phyloP scores from a whole-genome alignment of 37 sponge, comb jelly and placozoan species.

The Eunapius fragilis region DNA sequence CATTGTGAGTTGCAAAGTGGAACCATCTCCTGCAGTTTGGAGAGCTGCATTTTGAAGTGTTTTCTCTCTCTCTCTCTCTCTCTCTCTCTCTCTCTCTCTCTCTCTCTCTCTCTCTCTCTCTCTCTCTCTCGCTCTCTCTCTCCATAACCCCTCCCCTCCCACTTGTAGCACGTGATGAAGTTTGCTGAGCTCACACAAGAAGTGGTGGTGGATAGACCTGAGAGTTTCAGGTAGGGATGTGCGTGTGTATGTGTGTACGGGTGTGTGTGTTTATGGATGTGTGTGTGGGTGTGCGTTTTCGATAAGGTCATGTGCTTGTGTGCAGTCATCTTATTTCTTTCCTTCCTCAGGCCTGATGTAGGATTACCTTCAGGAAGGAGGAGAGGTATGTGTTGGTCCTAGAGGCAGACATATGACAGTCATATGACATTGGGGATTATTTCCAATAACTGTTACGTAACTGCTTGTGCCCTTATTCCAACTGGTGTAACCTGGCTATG shows the following conservation, averaged over 20 bases:
- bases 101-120: no score
- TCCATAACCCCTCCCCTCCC: background rate
- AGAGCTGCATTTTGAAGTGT: no score
- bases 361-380: slow-evolving; percentile 86
- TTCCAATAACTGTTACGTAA: no score
- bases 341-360: slow-evolving; percentile 34
- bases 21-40: no score
- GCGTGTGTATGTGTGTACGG: background rate
- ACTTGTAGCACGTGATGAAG: slow-evolving; percentile 91
- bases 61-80: no score
- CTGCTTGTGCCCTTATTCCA: no score
- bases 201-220: slow-evolving; percentile 80
- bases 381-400: slow-evolving; percentile 43
- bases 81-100: no score
- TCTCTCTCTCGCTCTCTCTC: no score
- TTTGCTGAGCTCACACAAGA: slow-evolving; percentile 99
- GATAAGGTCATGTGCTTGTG: background rate
- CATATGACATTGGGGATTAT: no score
- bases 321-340: background rate
- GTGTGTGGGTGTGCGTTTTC: background rate
- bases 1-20: slow-evolving; percentile 71
- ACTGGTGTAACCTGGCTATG: no score
- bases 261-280: background rate
- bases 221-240: slow-evolving; percentile 38
- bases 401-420: no score